Conservation (phyloP, 1,140 invertebrate species). For the Saccostrea glomerata region DNA sequence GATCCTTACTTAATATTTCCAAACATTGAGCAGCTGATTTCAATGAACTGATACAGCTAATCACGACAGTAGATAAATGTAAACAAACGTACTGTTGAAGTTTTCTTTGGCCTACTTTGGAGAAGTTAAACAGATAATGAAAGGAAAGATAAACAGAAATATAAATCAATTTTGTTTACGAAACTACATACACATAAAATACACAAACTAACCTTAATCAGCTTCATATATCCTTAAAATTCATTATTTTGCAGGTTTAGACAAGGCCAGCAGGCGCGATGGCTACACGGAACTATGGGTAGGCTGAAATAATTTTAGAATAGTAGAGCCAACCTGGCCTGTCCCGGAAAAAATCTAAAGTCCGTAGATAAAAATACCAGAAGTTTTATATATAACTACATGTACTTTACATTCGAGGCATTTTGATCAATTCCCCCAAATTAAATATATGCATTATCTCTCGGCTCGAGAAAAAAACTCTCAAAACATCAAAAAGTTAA, state of each 20-base stretch:
- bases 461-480: too few relatives aligned
- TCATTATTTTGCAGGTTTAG: neutral
- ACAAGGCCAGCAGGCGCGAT: slow-evolving; percentile 23
- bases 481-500: too few relatives aligned
- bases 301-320: neutral
- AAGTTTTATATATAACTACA: too few relatives aligned
- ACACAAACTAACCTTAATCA: neutral
- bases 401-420: too few relatives aligned
- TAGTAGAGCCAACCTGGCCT: neutral
- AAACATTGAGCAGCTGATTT: neutral
- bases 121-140: neutral
- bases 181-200: neutral
- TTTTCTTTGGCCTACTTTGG: neutral
- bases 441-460: too few relatives aligned
- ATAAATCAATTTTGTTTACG: neutral
- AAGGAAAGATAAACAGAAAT: neutral
- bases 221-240: neutral
- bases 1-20: neutral
- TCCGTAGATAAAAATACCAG: too few relatives aligned
- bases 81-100: slow-evolving; percentile 2
- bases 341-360: neutral
- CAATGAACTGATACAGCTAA: neutral
- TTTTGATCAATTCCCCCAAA: too few relatives aligned
- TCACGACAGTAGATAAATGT: neutral
- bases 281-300: neutral